Evolutionary conservation across 2,797 vertebrate genomes (phyloP).

Genomic region (Peromyscus aztecus): DNA sequence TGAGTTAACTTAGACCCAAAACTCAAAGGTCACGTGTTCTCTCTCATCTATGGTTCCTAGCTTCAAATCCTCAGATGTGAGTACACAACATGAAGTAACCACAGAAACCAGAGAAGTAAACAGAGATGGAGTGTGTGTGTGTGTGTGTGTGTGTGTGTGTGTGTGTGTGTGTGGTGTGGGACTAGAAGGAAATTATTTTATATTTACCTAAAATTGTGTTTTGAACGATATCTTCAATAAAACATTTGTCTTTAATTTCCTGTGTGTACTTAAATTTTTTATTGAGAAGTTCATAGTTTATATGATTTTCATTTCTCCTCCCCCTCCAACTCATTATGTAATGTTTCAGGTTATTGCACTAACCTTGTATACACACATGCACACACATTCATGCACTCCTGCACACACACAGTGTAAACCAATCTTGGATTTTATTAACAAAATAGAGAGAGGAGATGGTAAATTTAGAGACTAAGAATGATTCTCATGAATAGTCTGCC

Average conservation of each 20-base stretch:
- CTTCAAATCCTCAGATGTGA: not conserved
- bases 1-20: not conserved
- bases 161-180: not conserved
- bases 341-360: not conserved
- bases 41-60: not conserved
- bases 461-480: not conserved
- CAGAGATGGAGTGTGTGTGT: not conserved
- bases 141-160: not conserved
- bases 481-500: not conserved
- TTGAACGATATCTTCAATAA: not conserved
- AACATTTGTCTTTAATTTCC: not conserved
- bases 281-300: not conserved
- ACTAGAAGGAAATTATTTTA: not conserved
- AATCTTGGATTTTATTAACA: slow-evolving; percentile 21
- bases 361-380: not conserved
- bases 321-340: not conserved
- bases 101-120: not conserved
- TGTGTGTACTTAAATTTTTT: not conserved
- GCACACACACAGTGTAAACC: not conserved
- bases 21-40: not conserved
- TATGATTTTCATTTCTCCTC: not conserved
- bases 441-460: not conserved
- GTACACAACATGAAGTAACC: not conserved
- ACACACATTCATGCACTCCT: not conserved
- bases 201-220: not conserved